Percentiles rank a stretch among this genome's conserved stretches.
Conservation (phyloP, 2,113 vertebrate genomes). For the Petaurus breviceps region DNA sequence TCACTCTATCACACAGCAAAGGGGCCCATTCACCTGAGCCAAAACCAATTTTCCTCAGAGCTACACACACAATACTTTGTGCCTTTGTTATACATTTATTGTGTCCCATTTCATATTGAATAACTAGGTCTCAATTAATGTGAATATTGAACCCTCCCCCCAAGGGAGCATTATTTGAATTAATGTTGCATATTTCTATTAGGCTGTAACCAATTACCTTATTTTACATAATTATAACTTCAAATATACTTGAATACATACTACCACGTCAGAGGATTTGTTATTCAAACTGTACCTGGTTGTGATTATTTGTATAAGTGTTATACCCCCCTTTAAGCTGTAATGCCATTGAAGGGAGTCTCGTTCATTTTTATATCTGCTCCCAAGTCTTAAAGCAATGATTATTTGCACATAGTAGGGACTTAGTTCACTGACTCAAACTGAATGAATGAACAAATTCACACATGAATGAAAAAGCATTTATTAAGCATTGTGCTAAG, state of each 20-base stretch:
- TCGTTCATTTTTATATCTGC: neutral
- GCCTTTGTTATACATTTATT: neutral
- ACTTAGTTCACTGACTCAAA: neutral
- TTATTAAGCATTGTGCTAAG: neutral
- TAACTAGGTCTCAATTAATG: neutral
- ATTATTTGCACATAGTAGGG: neutral
- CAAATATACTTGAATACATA: neutral
- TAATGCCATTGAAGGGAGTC: neutral
- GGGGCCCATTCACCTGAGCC: neutral
- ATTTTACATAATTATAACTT: neutral
- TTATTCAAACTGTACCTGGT: neutral
- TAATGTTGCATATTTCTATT: neutral
- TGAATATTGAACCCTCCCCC: neutral
- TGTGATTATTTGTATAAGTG: neutral
- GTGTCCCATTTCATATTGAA: neutral
- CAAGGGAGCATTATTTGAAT: neutral
- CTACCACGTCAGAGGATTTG: neutral
- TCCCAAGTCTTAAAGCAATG: neutral
- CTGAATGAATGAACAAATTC: neutral
- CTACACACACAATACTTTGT: neutral
- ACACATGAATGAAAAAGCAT: neutral
- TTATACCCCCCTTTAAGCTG: neutral
- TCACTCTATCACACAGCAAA: neutral
- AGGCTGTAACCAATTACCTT: neutral
- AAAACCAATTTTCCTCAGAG: neutral